A percentile compares a stretch with the other conserved stretches of the same genome.
Conservation (phyloP, 2,797 vertebrate species). For the Aphelocoma californica region DNA sequence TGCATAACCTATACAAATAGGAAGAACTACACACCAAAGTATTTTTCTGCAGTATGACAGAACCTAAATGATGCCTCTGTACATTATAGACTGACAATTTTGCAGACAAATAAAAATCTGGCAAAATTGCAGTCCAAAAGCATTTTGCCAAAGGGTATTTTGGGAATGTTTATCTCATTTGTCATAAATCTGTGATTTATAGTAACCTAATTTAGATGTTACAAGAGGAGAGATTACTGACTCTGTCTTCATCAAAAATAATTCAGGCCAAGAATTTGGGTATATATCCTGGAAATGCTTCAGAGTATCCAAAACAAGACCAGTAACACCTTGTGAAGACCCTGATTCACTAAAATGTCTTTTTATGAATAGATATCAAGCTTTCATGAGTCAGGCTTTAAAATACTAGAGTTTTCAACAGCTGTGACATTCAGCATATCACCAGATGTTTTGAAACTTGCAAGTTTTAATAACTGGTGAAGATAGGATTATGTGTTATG, state of each 20-base stretch:
- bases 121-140: slow-evolving; percentile 35
- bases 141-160: slow-evolving; percentile 59
- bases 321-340: neutral
- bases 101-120: slow-evolving; percentile 57
- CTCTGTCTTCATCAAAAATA: slow-evolving; percentile 18
- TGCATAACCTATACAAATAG: neutral
- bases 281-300: neutral
- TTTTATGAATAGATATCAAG: neutral
- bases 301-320: neutral
- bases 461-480: neutral
- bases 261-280: neutral
- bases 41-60: slow-evolving; percentile 12
- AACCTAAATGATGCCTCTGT: slow-evolving; percentile 26
- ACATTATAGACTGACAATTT: slow-evolving; percentile 33
- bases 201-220: slow-evolving; percentile 45
- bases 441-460: neutral
- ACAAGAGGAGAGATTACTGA: slow-evolving; percentile 22
- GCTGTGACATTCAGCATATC: neutral
- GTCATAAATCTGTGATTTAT: slow-evolving; percentile 46
- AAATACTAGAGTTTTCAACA: neutral
- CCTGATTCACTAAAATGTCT: neutral
- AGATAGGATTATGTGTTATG: neutral
- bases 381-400: neutral
- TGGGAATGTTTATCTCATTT: slow-evolving; percentile 42
- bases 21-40: neutral